Evolutionary conservation across 2,888 invertebrate species (phyloP).

Genomic region (Drosophila multiciliata): DNA sequence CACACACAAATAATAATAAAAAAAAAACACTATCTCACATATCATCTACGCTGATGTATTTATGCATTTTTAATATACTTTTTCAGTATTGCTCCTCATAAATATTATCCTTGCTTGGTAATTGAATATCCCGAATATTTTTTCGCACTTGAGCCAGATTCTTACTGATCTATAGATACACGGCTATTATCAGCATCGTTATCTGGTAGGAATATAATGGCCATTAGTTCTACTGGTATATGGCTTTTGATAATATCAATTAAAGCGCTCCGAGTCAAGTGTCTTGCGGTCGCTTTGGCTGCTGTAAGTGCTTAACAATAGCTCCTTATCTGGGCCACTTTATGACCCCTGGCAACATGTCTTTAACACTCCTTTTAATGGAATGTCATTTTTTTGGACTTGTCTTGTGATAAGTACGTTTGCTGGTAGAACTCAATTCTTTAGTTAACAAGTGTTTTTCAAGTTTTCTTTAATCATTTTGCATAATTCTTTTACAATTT

Average conservation of each 20-base stretch:
- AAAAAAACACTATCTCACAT: slow-evolving; percentile 61
- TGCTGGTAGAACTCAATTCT: background rate
- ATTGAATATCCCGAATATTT: slow-evolving; percentile 46
- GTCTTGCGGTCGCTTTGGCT: slow-evolving; percentile 42
- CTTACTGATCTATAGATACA: slow-evolving; percentile 27
- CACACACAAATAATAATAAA: background rate
- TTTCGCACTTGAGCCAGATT: slow-evolving; percentile 46
- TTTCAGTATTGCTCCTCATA: slow-evolving; percentile 43
- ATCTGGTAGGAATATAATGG: slow-evolving; percentile 75
- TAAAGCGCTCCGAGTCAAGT: slow-evolving; percentile 59
- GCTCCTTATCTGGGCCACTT: slow-evolving; percentile 60
- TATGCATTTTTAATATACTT: slow-evolving; percentile 75
- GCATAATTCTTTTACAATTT: background rate
- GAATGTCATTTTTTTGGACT: background rate
- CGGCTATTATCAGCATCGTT: slow-evolving; percentile 77
- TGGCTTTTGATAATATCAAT: slow-evolving; percentile 61
- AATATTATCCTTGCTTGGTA: slow-evolving; percentile 44
- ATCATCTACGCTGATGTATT: slow-evolving; percentile 68
- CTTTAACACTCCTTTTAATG: slow-evolving; percentile 71
- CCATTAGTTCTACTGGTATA: slow-evolving; percentile 69
- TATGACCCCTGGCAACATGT: slow-evolving; percentile 47
- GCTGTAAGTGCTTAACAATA: slow-evolving; percentile 29
- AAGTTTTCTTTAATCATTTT: background rate
- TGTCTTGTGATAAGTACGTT: slow-evolving; percentile 14
- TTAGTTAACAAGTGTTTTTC: background rate